Conservation (phyloP, 1,140 invertebrate species). For the Riptortus pedestris region DNA sequence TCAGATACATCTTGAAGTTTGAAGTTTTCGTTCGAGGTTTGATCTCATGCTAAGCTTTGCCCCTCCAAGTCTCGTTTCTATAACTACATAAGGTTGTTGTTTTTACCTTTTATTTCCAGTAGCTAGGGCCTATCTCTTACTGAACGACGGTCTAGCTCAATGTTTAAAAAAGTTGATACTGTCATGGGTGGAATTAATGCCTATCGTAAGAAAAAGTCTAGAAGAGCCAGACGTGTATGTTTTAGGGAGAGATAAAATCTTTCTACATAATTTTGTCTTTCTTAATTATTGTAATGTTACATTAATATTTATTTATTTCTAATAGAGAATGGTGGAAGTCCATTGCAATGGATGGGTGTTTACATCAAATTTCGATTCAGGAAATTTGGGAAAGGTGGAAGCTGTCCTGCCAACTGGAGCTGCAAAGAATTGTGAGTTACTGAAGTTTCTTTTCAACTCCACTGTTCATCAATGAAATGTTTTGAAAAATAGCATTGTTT, state of each 20-base stretch:
- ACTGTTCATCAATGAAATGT: neutral
- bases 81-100: constrained; percentile 12
- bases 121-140: neutral
- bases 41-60: neutral
- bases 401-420: constrained; percentile 36
- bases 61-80: neutral
- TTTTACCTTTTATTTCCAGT: neutral
- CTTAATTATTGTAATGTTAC: too few species aligned
- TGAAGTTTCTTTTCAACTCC: neutral
- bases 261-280: too few species aligned
- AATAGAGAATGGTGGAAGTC: constrained; percentile 34
- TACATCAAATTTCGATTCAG: constrained; percentile 75
- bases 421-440: neutral
- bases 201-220: neutral
- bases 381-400: constrained; percentile 71
- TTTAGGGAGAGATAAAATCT: too few species aligned
- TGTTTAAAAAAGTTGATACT: neutral
- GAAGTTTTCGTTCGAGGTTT: neutral
- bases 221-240: neutral
- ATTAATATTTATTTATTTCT: neutral
- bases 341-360: constrained; percentile 56
- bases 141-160: neutral
- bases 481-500: neutral
- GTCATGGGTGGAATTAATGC: neutral
- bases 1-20: neutral